phyloP scores from a whole-genome alignment of 2,888 invertebrate genomes.

The Drosophila bunnanda region DNA sequence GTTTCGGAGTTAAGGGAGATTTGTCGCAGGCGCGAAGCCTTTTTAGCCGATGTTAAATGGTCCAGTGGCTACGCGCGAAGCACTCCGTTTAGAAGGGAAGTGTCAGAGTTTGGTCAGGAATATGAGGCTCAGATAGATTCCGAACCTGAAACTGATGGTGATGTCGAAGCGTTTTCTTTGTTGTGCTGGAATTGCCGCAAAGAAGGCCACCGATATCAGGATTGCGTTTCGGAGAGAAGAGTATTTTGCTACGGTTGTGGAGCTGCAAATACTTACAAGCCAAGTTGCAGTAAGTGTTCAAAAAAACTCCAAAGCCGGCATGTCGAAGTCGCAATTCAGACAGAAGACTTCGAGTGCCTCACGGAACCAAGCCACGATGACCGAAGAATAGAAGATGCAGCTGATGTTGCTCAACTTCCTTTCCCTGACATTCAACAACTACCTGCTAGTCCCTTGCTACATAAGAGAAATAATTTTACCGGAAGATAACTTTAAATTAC shows the following conservation, averaged over 20 bases:
- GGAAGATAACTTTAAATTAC: background rate
- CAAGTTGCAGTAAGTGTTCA: background rate
- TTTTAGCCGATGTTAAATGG: background rate
- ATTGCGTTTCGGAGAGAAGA: conserved; percentile 5
- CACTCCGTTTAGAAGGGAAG: no score
- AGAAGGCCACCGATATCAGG: conserved; percentile 6
- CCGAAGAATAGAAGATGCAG: conserved; percentile 1
- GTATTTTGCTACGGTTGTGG: conserved; percentile 4
- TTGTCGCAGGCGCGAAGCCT: conserved; percentile 4
- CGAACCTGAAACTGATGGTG: conserved; percentile 1
- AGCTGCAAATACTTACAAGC: background rate
- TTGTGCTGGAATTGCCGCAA: conserved; percentile 15
- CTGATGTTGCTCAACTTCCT: no score
- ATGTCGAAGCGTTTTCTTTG: background rate
- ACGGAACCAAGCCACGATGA: conserved; percentile 1
- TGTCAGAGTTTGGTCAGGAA: no score
- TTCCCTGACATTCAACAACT: no score
- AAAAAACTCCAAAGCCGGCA: conserved; percentile 3
- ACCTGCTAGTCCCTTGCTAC: background rate
- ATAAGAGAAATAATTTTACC: background rate
- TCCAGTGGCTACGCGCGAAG: no score
- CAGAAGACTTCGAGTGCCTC: background rate
- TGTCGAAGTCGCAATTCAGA: conserved; percentile 1
- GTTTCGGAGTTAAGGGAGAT: background rate
- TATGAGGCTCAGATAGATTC: background rate